A percentile compares a stretch with the other conserved stretches of the same genome.
Evolutionary conservation across 30 jellyfish, hydroid and myxozoan species (phyloP).

Genomic region (Euphysa ruthae): DNA sequence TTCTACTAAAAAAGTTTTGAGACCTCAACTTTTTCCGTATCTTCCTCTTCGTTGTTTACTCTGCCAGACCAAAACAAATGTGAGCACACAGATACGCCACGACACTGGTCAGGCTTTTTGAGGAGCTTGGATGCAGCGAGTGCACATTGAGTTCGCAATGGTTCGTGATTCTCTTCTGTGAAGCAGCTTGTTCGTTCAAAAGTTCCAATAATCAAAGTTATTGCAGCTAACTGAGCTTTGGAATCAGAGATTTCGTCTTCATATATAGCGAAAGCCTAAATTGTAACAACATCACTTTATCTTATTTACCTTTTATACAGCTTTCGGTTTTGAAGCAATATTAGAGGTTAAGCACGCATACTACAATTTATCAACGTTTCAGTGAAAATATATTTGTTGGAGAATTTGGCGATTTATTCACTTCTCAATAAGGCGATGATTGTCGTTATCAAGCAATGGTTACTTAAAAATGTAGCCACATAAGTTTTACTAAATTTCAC

Average conservation of each 20-base stretch:
- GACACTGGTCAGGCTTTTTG: slow-evolving; percentile 96
- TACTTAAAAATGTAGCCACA: too few species aligned
- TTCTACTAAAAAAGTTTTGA: not conserved
- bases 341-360: too few species aligned
- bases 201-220: slow-evolving; percentile 89
- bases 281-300: too few species aligned
- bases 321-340: too few species aligned
- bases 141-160: slow-evolving; percentile 97
- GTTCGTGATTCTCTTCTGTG: slow-evolving; percentile 96
- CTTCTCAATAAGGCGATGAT: too few species aligned
- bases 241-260: slow-evolving; percentile 98
- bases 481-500: too few species aligned
- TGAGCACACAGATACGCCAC: slow-evolving; percentile 97
- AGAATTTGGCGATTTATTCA: too few species aligned
- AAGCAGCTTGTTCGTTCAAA: slow-evolving; percentile 84
- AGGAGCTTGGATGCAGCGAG: slow-evolving; percentile 91
- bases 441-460: too few species aligned
- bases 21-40: slow-evolving; percentile 46
- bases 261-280: slow-evolving; percentile 93
- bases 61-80: slow-evolving; percentile 99
- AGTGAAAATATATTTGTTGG: too few species aligned
- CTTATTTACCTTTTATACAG: too few species aligned
- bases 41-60: slow-evolving; percentile 81
- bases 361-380: too few species aligned
- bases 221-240: slow-evolving; percentile 97